phyloP scores from a whole-genome alignment of 2,113 vertebrate species.

The Ameiurus melas region DNA sequence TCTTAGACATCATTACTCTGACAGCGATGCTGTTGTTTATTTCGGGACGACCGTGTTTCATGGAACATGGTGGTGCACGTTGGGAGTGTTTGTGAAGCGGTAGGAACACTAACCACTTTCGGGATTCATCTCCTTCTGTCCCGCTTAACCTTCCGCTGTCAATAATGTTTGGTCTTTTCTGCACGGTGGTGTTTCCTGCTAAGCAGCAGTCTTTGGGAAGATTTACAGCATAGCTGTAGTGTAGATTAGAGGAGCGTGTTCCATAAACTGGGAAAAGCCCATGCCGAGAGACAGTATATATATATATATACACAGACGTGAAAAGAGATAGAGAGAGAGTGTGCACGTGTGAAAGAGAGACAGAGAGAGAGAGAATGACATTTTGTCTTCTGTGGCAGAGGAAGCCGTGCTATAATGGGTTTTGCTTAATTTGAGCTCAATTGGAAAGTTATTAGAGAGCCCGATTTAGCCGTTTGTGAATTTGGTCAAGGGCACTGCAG shows the following conservation, averaged over 20 bases:
- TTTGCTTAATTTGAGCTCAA: constrained; percentile 78
- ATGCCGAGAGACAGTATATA: not conserved
- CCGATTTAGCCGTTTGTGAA: constrained; percentile 71
- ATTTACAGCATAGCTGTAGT: not conserved
- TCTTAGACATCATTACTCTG: constrained; percentile 32
- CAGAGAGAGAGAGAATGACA: constrained; percentile 67
- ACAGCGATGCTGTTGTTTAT: not conserved
- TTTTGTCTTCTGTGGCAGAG: constrained; percentile 72
- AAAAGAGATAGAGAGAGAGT: constrained; percentile 2
- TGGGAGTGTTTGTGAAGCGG: not conserved
- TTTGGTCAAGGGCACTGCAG: constrained; percentile 76
- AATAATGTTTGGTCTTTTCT: not conserved
- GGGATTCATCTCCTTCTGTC: not conserved
- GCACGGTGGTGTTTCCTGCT: not conserved
- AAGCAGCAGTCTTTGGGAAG: constrained; percentile 33
- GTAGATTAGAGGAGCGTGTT: constrained; percentile 3
- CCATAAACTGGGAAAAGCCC: constrained; percentile 25
- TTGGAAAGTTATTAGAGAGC: constrained; percentile 79
- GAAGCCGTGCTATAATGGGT: constrained; percentile 75
- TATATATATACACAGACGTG: not conserved
- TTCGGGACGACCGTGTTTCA: not conserved
- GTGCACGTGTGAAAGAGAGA: constrained; percentile 51
- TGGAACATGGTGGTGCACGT: not conserved
- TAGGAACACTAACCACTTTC: not conserved
- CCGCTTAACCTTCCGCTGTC: not conserved